These are phyloP conservation scores for Neocrepidodera transversa DNA, from an alignment of 2,888 invertebrate species.

Conservation along the genomic window DNA sequence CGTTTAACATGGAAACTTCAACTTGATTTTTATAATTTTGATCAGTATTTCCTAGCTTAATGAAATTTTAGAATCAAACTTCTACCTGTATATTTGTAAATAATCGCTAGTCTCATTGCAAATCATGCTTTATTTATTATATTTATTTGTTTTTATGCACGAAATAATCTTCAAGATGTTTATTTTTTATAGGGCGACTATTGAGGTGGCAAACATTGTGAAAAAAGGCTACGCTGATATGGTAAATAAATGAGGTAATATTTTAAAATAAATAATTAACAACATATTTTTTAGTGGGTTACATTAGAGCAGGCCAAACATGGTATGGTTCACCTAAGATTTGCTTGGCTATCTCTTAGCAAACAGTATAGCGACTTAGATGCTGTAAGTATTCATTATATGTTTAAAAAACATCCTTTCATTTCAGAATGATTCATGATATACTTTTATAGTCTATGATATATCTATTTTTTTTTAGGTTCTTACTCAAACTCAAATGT, in stretches of 20 bases:
- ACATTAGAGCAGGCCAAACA: conserved; percentile 94
- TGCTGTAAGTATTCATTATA: conserved; percentile 66
- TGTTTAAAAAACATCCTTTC: not conserved
- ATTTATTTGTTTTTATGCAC: too few species aligned
- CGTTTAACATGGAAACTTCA: too few species aligned
- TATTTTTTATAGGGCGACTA: conserved; percentile 68
- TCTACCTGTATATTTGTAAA: too few species aligned
- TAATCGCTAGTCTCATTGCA: not conserved
- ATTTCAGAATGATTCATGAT: too few species aligned
- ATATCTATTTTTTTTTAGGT: conserved; percentile 65
- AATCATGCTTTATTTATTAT: not conserved
- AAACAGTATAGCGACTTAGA: conserved; percentile 74
- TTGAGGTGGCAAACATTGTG: conserved; percentile 75
- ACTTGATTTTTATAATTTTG: too few species aligned
- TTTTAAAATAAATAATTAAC: not conserved
- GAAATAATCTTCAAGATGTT: not conserved
- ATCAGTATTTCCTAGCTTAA: too few species aligned
- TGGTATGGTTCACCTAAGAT: conserved; percentile 88
- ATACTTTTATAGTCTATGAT: too few species aligned
- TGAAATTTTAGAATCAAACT: too few species aligned
- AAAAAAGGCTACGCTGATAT: conserved; percentile 76
- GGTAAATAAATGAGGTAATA: conserved; percentile 62
- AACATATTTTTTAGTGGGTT: conserved; percentile 77
- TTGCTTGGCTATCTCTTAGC: conserved; percentile 88
- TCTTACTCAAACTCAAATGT: conserved; percentile 74